Conservation (phyloP, 1,140 invertebrate genomes). For the Branchinecta lynchi region DNA sequence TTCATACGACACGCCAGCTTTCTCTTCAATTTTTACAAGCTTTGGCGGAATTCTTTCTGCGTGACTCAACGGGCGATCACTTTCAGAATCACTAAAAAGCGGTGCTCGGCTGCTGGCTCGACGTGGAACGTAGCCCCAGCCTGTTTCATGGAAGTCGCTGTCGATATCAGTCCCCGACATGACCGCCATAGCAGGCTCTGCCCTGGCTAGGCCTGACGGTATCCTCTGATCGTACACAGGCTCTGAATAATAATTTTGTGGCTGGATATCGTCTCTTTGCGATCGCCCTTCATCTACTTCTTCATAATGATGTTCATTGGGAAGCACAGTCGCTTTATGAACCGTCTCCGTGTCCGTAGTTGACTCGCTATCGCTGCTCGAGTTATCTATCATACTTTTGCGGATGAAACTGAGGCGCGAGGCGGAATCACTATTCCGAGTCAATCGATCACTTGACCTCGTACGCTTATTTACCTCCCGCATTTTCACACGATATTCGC, state of each 20-base stretch:
- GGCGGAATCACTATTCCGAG: not conserved
- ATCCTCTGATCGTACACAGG: not conserved
- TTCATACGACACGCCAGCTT: not conserved
- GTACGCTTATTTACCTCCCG: not conserved
- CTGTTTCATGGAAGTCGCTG: not conserved
- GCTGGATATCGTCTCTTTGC: too few relatives aligned
- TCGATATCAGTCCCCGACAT: not conserved
- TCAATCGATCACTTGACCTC: not conserved
- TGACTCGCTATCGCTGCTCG: not conserved
- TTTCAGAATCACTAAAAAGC: too few relatives aligned
- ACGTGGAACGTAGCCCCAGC: not conserved
- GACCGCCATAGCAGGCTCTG: not conserved
- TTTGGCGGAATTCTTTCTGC: not conserved
- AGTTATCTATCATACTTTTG: not conserved
- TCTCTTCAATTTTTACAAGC: slow-evolving; percentile 1
- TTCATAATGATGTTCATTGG: not conserved
- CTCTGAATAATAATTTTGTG: not conserved
- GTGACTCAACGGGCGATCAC: not conserved
- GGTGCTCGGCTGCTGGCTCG: not conserved
- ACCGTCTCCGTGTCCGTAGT: not conserved
- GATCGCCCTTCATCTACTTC: not conserved
- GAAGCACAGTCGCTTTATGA: not conserved
- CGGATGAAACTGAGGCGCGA: not conserved
- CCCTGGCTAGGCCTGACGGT: not conserved
- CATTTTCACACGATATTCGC: not conserved